Evolutionary conservation across 2,888 invertebrate species (phyloP).

Genomic region (Leptothorax acervorum): DNA sequence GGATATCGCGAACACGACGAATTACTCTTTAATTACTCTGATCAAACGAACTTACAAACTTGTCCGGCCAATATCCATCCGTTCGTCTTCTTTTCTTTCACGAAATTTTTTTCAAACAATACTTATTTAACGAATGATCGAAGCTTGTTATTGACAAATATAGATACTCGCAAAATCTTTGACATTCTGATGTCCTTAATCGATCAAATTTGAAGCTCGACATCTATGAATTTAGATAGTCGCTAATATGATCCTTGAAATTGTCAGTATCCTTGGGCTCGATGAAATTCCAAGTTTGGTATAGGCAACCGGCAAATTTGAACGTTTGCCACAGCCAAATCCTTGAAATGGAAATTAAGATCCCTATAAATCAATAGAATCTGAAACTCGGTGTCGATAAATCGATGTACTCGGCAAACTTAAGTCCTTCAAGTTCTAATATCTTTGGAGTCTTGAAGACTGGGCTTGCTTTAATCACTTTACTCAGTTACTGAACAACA

Average conservation of each 20-base stretch:
- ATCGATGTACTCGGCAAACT: not conserved
- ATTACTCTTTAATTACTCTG: conserved; percentile 62
- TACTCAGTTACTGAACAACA: conserved; percentile 66
- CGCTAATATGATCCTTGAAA: conserved; percentile 13
- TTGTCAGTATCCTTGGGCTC: not conserved
- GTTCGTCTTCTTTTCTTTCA: not conserved
- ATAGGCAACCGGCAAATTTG: not conserved
- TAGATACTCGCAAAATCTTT: not conserved
- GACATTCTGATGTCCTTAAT: not conserved
- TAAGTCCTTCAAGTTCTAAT: conserved; percentile 32
- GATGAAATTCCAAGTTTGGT: not conserved
- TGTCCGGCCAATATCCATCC: not conserved
- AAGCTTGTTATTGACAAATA: not conserved
- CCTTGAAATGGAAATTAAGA: not conserved
- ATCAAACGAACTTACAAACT: conserved; percentile 47
- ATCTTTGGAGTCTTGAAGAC: conserved; percentile 27
- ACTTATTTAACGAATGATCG: not conserved
- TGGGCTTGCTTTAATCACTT: conserved; percentile 30
- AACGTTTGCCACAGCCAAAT: not conserved
- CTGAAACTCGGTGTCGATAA: not conserved
- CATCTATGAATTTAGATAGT: conserved; percentile 26
- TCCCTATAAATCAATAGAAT: not conserved
- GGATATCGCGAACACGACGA: conserved; percentile 64
- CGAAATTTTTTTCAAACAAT: not conserved
- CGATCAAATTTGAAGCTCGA: not conserved